Base-by-base conservation (phyloP, 2,888 invertebrate species). In the Drosophila nigritarsus region DNA sequence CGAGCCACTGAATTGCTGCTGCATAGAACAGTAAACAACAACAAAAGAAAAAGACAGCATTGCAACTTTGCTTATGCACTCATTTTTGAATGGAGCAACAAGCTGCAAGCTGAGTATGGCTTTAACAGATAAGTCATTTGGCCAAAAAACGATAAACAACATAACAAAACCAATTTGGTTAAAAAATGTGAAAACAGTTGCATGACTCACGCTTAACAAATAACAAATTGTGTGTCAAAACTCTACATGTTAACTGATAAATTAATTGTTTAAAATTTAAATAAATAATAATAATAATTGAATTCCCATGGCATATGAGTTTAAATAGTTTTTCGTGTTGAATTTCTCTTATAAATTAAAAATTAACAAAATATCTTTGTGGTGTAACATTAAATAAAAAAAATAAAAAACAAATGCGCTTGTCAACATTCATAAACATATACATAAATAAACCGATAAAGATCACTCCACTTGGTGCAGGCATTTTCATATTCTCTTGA, bases 41-140 rank as follows among this genome's bases (percentile, higher is more conserved):
- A 56, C 45, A 53, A 53, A 4, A 15, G 13, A 15, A n/a, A 29
- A 29, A 5, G n/a, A 40, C 18, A 30, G 18, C 49, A 36, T 49
- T 76, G 77, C 70, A 63, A 51, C 62, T 51, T 38, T 32, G 51
- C 51, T 53, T 48, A 67, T 67, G 68, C 73, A 75, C 76, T 58
- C 36, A 64, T 69, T 69, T 75, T 59, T 59, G 45, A 59, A 34
- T 66, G 78, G 59, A 50, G 76, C 76, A 65, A 71, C 55, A 60
- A 29, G 51, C 62, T 38, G 62, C 56, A 27, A 55, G 48, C 45
- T 51, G 42, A 38, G 15, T 55, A 51, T 71, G 50, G 42, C 65
- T 68, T 58, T 36, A 42, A 65, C 38, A 74, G 65, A 69, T 74
- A 77, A 69, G 58, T 53, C 65, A 55, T 78, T 67, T 64, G 55